Evolutionary conservation across 2,888 invertebrate species (phyloP), one percentile per base, ranked within the genome.

Genomic region (Dyspetes luteomarginatus): DNA sequence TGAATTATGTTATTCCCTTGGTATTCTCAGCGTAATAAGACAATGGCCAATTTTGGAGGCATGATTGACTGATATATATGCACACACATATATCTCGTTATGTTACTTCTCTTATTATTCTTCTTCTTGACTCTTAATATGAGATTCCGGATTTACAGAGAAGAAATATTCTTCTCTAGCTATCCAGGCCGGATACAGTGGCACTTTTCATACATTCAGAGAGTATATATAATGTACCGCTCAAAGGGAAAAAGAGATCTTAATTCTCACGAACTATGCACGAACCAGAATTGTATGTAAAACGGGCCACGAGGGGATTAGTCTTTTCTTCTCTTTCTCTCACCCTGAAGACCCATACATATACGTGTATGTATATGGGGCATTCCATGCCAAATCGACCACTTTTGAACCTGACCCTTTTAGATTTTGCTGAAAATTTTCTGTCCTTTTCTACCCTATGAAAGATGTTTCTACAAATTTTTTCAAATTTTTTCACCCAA

Each of bases 1-100:
- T 69, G 64, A 73, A 62, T 78, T 56, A 71, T 69, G 50, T 43
- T 69, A 79, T 50, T 60, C 43, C 22, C 56, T 15, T 19, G 64
- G 36, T 26, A 26, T 80, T 71, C 71, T 74, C 62, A 65, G 30
- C 19, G 22, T 7, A 22, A 19, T 45, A 15, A 76, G 67, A 76
- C 76, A 80, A 80, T 80, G 71, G 50, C 67, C 55, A 72, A 50
- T 80, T 72, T 30, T 15, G 36, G 71, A 60, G 50, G 75, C 71
- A 67, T 58, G 45, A 72, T 64, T 74, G 56, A 79, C 65, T 65
- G 64, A 69, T 65, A 19, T 9, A 50, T 64, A 68, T 28, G 58
- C 45, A 17, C 55, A 3, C 4, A 9, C 3, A 36, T 36, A 4
- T 4, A 3, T 50, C 30, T 60, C 62, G 52, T 76, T 26, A 15